A percentile compares a stretch with the other conserved stretches of the same genome.
phyloP scores from a whole-genome alignment of 2,888 invertebrate species.

The Oeneis ivallda region DNA sequence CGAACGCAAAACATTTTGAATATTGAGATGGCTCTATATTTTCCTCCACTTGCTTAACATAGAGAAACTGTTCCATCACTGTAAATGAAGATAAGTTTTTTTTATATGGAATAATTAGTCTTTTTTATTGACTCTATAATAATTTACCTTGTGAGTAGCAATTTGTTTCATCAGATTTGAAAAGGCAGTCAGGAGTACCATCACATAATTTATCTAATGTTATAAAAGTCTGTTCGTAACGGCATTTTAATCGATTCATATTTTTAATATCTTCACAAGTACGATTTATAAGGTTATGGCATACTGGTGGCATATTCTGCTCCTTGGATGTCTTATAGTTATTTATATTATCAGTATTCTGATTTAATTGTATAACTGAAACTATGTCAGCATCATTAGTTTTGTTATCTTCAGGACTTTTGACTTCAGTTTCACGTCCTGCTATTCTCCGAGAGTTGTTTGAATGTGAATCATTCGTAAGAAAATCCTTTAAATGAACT shows the following conservation, averaged over 20 bases:
- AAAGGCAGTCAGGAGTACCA: conserved; percentile 55
- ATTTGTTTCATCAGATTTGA: conserved; percentile 59
- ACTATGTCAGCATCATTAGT: neutral
- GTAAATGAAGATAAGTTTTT: conserved; percentile 39
- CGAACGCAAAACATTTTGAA: conserved; percentile 46
- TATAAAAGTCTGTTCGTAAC: conserved; percentile 45
- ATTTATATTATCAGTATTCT: neutral
- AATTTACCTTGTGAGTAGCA: conserved; percentile 56
- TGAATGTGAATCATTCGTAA: neutral
- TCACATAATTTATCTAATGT: conserved; percentile 58
- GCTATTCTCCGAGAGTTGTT: conserved; percentile 3
- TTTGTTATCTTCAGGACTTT: neutral
- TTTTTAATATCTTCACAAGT: conserved; percentile 52
- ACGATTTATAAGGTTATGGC: conserved; percentile 31
- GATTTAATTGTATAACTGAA: neutral
- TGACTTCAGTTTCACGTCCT: neutral
- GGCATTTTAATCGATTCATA: conserved; percentile 55
- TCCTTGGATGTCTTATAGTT: neutral
- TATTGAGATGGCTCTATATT: conserved; percentile 47
- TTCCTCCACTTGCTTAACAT: conserved; percentile 47
- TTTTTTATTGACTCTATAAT: neutral
- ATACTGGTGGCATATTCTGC: conserved; percentile 8
- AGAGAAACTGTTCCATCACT: conserved; percentile 52
- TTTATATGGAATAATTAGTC: neutral
- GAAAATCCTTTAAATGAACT: conserved; percentile 21